phyloP scores from a whole-genome alignment of 64 coral and sea anemone genomes.

The Montipora sp. region DNA sequence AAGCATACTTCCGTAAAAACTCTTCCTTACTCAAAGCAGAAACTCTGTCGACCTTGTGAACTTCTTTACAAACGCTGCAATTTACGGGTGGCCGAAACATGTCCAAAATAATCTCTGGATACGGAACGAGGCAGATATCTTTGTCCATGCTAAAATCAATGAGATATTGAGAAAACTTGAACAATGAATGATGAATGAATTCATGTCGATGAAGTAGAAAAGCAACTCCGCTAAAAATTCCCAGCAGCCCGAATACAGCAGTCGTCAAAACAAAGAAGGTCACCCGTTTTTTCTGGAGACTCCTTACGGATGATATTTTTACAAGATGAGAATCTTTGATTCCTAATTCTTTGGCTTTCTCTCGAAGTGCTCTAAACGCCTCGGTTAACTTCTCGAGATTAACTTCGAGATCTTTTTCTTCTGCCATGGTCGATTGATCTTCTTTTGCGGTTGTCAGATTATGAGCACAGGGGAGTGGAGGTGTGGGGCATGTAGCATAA shows the following conservation, averaged over 20 bases:
- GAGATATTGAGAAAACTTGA: conserved; percentile 64
- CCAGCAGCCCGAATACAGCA: conserved; percentile 58
- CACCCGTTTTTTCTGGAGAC: conserved; percentile 35
- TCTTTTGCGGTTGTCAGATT: too few relatives aligned
- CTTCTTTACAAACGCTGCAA: conserved; percentile 80
- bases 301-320: conserved; percentile 75
- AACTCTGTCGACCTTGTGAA: conserved; percentile 77
- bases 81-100: conserved; percentile 94
- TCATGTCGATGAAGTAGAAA: conserved; percentile 59
- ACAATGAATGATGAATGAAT: conserved; percentile 23
- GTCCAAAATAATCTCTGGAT: conserved; percentile 84
- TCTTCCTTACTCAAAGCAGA: conserved; percentile 58
- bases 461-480: too few relatives aligned
- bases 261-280: conserved; percentile 26
- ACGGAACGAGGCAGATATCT: conserved; percentile 80
- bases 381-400: conserved; percentile 41
- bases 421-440: not conserved
- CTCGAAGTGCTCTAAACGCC: conserved; percentile 53
- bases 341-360: conserved; percentile 70
- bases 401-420: not conserved
- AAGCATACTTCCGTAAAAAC: conserved; percentile 85
- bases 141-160: conserved; percentile 76
- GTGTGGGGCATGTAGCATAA: too few relatives aligned
- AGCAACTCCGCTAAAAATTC: conserved; percentile 59
- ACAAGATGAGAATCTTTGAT: conserved; percentile 68